Percentiles rank a stretch among this genome's conserved stretches.
These are phyloP conservation scores for Asbolus verrucosus DNA, from an alignment of 1,140 invertebrate species.

Conservation along the genomic window DNA sequence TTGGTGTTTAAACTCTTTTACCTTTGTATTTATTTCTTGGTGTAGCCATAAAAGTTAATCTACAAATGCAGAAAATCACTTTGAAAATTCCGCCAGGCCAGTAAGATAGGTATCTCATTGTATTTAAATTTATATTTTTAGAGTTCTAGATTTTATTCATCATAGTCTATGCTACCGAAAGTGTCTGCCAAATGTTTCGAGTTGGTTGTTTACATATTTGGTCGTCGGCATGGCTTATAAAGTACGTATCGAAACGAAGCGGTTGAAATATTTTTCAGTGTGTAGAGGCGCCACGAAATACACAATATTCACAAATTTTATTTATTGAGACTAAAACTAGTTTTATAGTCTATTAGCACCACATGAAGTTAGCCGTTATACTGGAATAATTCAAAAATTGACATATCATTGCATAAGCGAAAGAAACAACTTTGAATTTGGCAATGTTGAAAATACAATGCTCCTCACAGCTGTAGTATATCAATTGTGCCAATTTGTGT, in stretches of 20 bases:
- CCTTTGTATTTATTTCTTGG: slow-evolving; percentile 11
- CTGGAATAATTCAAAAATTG: slow-evolving; percentile 23
- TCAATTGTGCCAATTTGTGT: slow-evolving; percentile 36
- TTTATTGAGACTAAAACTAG: slow-evolving; percentile 36
- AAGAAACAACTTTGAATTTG: not conserved
- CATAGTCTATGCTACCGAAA: not conserved
- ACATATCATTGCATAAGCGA: not conserved
- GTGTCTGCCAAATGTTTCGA: slow-evolving; percentile 6
- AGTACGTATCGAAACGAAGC: slow-evolving; percentile 7
- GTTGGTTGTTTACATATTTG: slow-evolving; percentile 25
- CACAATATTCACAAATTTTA: slow-evolving; percentile 33
- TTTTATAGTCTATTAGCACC: slow-evolving; percentile 22
- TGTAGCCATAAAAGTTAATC: not conserved
- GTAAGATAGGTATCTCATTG: slow-evolving; percentile 40
- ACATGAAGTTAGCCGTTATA: slow-evolving; percentile 6
- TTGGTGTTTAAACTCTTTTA: no score
- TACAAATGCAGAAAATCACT: slow-evolving; percentile 22
- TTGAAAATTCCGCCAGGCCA: slow-evolving; percentile 29
- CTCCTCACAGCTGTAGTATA: slow-evolving; percentile 5
- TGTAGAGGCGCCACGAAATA: slow-evolving; percentile 21
- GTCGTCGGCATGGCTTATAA: slow-evolving; percentile 3
- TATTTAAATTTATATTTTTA: slow-evolving; percentile 37
- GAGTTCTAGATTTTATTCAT: slow-evolving; percentile 15
- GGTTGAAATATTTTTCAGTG: slow-evolving; percentile 30
- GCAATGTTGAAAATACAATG: slow-evolving; percentile 1